These are phyloP conservation scores for Vollenhovia emeryi DNA, from an alignment of 1,140 invertebrate species.

Conservation along the genomic window DNA sequence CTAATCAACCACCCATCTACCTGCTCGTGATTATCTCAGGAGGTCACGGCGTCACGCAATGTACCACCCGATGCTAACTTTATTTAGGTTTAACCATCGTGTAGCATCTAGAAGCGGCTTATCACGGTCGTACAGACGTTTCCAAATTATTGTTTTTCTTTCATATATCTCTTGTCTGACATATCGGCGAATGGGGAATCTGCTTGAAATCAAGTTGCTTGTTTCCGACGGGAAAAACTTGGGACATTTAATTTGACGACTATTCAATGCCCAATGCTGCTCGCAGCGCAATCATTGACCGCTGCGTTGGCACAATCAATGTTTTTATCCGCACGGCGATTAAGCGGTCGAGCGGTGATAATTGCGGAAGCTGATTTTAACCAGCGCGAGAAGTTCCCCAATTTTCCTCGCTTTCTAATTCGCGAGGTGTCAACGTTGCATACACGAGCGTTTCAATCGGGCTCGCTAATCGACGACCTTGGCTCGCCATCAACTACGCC, in stretches of 20 bases:
- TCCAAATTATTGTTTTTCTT: background rate
- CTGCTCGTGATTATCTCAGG: conserved; percentile 39
- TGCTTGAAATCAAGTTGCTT: background rate
- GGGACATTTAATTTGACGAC: background rate
- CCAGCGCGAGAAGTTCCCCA: background rate
- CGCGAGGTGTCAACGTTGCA: conserved; percentile 4
- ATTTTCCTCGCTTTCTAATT: conserved; percentile 1
- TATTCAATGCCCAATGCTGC: background rate
- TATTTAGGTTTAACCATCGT: conserved; percentile 1
- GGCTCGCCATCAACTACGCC: conserved; percentile 25
- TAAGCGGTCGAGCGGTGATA: background rate
- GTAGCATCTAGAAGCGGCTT: background rate
- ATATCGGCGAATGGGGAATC: background rate
- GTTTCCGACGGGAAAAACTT: background rate
- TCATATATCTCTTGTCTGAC: background rate
- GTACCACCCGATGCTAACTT: background rate
- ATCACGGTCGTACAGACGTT: background rate
- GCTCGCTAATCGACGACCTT: conserved; percentile 37
- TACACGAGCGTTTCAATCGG: background rate
- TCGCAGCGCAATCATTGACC: background rate
- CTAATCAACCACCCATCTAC: conserved; percentile 30
- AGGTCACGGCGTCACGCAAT: conserved; percentile 5
- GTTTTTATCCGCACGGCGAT: background rate
- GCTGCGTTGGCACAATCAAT: background rate
- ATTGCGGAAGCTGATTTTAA: background rate